Evolutionary conservation across 1,140 invertebrate genomes (phyloP).

Genomic region (Oppia nitens): DNA sequence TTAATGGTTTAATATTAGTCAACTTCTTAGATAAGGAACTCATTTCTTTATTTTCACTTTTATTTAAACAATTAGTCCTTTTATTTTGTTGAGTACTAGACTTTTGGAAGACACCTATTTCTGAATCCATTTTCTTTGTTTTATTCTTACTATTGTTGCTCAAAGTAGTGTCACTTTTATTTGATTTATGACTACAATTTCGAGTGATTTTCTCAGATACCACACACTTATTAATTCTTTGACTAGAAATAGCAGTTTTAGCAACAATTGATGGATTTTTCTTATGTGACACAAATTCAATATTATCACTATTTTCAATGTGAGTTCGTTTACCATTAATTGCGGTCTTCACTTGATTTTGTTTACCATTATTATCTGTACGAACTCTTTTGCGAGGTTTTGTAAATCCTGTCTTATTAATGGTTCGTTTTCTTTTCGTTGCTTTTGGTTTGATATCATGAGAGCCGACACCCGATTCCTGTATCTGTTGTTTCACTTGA

Average conservation of each 20-base stretch:
- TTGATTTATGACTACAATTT: neutral
- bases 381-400: slow-evolving; percentile 20
- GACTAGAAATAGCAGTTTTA: neutral
- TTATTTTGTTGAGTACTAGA: too few species aligned
- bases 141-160: neutral
- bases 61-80: too few species aligned
- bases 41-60: neutral
- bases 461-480: neutral
- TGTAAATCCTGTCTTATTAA: slow-evolving; percentile 21
- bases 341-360: slow-evolving; percentile 3
- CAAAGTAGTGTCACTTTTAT: too few species aligned
- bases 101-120: neutral
- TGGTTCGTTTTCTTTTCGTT: slow-evolving; percentile 24
- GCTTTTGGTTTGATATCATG: neutral
- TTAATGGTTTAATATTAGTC: neutral
- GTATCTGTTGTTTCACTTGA: too few species aligned
- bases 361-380: slow-evolving; percentile 12
- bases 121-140: neutral
- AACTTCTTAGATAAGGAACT: neutral
- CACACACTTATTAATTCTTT: too few species aligned
- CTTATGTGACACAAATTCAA: neutral
- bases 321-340: neutral
- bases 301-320: neutral
- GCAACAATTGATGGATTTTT: neutral
- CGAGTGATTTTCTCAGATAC: neutral